Evolutionary conservation across 2,797 vertebrate species (phyloP).

Genomic region (Loriculus beryllinus): DNA sequence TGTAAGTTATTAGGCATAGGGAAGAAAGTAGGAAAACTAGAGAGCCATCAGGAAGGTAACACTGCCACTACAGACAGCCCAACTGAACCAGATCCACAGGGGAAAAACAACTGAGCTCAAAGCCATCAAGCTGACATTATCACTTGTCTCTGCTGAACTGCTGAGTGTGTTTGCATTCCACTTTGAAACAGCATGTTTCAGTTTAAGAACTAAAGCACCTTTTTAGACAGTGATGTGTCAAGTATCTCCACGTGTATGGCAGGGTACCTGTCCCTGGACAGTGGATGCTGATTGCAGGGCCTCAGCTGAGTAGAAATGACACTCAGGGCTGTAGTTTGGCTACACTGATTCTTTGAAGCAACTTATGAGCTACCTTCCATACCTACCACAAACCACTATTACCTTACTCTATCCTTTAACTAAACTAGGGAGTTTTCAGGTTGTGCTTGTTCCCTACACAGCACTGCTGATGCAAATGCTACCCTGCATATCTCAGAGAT

Average conservation of each 20-base stretch:
- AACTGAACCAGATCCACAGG: background rate
- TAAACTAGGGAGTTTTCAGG: accelerated
- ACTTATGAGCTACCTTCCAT: background rate
- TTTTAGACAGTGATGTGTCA: background rate
- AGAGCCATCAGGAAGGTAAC: background rate
- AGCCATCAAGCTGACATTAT: background rate
- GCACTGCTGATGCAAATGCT: background rate
- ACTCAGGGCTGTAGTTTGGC: background rate
- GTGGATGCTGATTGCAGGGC: background rate
- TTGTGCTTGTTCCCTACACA: background rate
- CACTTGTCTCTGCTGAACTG: background rate
- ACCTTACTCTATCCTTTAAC: background rate
- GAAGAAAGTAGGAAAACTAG: background rate
- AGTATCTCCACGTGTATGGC: background rate
- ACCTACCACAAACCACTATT: background rate
- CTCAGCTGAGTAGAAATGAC: background rate
- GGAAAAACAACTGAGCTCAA: background rate
- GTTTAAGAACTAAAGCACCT: background rate
- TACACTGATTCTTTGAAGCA: background rate
- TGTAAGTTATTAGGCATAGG: background rate
- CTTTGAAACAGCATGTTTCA: background rate
- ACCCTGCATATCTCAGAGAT: background rate
- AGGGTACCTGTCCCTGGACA: background rate
- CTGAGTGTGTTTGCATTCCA: background rate
- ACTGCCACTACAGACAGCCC: background rate